Evolutionary conservation across 2,113 vertebrate genomes (phyloP), one percentile per base, ranked within the genome.

Genomic region (Oncorhynchus gorbuscha): DNA sequence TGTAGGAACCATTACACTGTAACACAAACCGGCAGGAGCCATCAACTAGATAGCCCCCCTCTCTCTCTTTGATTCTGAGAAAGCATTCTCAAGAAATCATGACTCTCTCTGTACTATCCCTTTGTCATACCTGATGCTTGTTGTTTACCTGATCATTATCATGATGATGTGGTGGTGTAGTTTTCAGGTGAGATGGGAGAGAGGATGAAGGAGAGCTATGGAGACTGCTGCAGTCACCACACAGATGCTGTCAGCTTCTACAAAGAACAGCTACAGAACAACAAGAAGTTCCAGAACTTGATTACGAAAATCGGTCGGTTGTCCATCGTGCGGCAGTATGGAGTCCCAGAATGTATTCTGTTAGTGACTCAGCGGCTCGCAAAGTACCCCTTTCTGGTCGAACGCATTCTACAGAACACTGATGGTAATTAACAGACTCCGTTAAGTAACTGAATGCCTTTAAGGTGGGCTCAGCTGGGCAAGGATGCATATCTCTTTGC

Each of bases 341-440:
- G 96, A 0, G 85, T 99, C 20, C 95, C 96, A 13, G 98, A 99
- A 71, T 97, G 96, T 22, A 95, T 98, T 71, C 92, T 99, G 0
- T 87, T 99, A 51, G 95, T 99, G 18, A 97, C 97, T 0, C 98
- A 99, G 75, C 96, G 98, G 73, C 96, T 99, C 81, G 98, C 96
- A 73, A 99, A 99, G 28, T 99, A 99, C 75, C 98, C 98, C 0
- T 91, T 97, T 28, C 82, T 99, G 85, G 88, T 99, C 87, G 97
- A 99, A 48, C 91, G 97, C 0, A 91, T 99, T 65, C 89, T 98
- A 3, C 95, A 99, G 80, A 96, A 96, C 83, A 99, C 96, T 0
- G 95, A 96, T 91, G 96, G 97, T 99, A 88, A 3, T 7, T 16
- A 26, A 61, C 18, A 30, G 16, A 49, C 12, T 20, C 61, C 0